Percentiles rank a stretch among this genome's conserved stretches.
Conservation (phyloP, 2,888 invertebrate species). For the Calliscelio sp. region DNA sequence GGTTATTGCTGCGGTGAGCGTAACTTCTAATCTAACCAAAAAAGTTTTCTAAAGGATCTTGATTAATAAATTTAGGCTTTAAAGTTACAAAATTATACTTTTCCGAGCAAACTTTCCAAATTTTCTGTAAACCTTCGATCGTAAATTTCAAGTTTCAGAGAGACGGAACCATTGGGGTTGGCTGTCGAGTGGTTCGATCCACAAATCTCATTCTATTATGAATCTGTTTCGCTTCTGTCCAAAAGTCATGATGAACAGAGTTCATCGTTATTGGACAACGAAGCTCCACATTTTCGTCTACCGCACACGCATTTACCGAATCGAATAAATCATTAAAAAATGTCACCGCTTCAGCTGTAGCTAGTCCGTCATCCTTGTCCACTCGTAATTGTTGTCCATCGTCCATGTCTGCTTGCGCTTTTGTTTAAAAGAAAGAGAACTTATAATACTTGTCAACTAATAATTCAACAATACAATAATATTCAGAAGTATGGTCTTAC, state of each 20-base stretch:
- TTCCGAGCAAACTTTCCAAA: conserved; percentile 4
- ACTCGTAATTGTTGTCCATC: too few species aligned
- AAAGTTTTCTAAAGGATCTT: conserved; percentile 33
- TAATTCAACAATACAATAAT: too few species aligned
- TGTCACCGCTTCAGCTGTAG: background rate
- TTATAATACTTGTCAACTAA: too few species aligned
- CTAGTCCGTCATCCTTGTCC: background rate
- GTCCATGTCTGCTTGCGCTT: too few species aligned
- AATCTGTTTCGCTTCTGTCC: background rate
- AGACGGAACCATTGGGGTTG: background rate
- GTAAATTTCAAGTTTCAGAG: conserved; percentile 17
- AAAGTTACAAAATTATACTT: conserved; percentile 2
- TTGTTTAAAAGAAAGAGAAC: too few species aligned
- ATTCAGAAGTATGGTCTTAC: too few species aligned
- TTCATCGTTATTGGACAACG: conserved; percentile 24
- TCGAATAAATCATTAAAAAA: conserved; percentile 43
- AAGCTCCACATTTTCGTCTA: background rate
- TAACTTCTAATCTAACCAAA: conserved; percentile 20
- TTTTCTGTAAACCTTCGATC: conserved; percentile 3
- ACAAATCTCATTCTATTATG: background rate
- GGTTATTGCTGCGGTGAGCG: background rate
- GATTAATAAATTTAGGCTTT: conserved; percentile 22
- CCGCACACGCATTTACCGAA: background rate
- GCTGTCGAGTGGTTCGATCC: background rate
- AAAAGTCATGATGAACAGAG: background rate